Base-by-base conservation (phyloP, 2,888 invertebrate species). In the Gerosis bhagava region DNA sequence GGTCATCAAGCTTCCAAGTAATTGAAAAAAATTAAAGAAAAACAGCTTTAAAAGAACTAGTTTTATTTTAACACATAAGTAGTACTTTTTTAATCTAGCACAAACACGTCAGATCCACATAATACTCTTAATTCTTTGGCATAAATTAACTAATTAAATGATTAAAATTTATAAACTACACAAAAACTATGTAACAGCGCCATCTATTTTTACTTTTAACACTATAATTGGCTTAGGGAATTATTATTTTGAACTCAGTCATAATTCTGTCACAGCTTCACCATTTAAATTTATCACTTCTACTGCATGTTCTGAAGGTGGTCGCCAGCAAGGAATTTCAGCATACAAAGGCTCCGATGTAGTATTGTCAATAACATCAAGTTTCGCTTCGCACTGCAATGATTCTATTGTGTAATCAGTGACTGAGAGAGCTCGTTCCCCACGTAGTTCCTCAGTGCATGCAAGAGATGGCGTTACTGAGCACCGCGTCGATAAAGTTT, bases 261-360 rank as follows among this genome's bases (percentile, higher is more conserved):
- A 88, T 86, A 89, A 87, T 64, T 89, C 89, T 1, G 89, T 89
- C 2, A 89, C 77, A 3, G 89, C 89, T 72, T 89, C 89, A 8
- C 86, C 88, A 51, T 84, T 86, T 21, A 77, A 50, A 54, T 83
- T 86, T 12, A 88, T 65, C 11, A 84, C 71, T 69, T 83, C 88
- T 50, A 82, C 69, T 1, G 87, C 83, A 55, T 83, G 83, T 60
- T 83, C 86, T n/a, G 84, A 84, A 15, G 82, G 81, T 21, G 88
- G 84, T 62, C 81, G 66, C 86, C 84, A 89, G 54, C 80, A 83
- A 32, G 93, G 93, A 50, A 93, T 93, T 77, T 93, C 93, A 50
- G 93, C 93, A 62, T 93, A 93, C 15, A 93, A 73, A 36, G 93
- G 93, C 65, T 93, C 93, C 2, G 80, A 73, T 19, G 77, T 83